These are phyloP conservation scores for Bombycilla garrulus DNA, from an alignment of 2,113 vertebrate species.

Conservation along the genomic window DNA sequence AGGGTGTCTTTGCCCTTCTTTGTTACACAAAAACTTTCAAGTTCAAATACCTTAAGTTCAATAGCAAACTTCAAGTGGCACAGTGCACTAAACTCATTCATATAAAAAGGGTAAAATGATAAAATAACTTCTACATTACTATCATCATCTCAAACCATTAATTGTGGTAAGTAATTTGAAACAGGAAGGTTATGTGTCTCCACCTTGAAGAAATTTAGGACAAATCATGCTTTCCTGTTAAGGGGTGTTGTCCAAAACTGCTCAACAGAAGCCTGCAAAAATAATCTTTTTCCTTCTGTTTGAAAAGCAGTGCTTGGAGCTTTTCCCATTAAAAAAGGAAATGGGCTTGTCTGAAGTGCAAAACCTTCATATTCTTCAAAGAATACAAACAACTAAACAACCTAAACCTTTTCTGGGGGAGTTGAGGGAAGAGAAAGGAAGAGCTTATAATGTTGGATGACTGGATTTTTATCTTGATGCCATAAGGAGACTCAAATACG, in stretches of 20 bases:
- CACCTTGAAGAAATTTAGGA: conserved; percentile 84
- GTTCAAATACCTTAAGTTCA: background rate
- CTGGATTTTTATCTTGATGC: conserved; percentile 38
- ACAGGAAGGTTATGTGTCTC: conserved; percentile 81
- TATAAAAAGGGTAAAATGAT: conserved; percentile 54
- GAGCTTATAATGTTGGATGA: background rate
- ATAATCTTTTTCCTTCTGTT: conserved; percentile 83
- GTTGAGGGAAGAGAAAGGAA: background rate
- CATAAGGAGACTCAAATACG: background rate
- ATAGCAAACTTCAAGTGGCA: background rate
- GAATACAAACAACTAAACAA: conserved; percentile 46
- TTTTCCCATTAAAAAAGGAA: conserved; percentile 76
- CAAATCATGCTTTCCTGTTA: conserved; percentile 89
- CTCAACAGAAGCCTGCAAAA: conserved; percentile 86
- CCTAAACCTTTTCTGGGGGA: background rate
- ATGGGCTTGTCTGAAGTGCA: conserved; percentile 62
- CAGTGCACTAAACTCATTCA: background rate
- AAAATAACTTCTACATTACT: conserved; percentile 63
- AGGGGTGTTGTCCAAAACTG: conserved; percentile 81
- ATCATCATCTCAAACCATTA: conserved; percentile 73
- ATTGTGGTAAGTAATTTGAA: conserved; percentile 73
- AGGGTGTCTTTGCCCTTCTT: background rate
- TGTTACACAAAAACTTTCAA: background rate
- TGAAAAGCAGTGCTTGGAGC: conserved; percentile 72
- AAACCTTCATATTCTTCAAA: conserved; percentile 41